Conservation (phyloP, 2,888 invertebrate species). For the Drosophila longiperda region DNA sequence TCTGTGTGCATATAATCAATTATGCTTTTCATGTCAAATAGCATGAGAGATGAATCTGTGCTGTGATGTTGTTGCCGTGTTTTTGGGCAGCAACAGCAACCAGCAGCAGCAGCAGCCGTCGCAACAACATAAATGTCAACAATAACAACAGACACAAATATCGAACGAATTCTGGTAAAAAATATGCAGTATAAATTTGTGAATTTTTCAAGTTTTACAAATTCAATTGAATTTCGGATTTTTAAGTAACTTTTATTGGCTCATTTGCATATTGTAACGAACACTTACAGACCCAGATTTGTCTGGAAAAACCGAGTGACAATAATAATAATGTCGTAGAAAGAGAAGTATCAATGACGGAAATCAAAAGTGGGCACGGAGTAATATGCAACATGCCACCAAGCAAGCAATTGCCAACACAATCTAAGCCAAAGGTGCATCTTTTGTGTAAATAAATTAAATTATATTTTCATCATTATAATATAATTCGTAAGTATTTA, state of each 20-base stretch:
- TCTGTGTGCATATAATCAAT: conserved; percentile 64
- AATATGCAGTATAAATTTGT: conserved; percentile 9
- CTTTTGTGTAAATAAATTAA: background rate
- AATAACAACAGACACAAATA: conserved; percentile 21
- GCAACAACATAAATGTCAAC: conserved; percentile 47
- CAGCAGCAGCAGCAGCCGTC: conserved; percentile 27
- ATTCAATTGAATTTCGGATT: conserved; percentile 51
- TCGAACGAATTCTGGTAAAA: conserved; percentile 3
- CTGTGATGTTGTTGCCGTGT: conserved; percentile 32
- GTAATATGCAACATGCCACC: no score
- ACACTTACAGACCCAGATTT: no score
- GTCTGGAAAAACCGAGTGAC: no score
- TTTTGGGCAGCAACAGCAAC: background rate
- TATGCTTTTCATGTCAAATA: conserved; percentile 73
- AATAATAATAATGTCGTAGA: no score
- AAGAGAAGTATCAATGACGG: no score
- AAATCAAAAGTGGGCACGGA: no score
- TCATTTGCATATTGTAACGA: background rate
- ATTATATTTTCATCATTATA: background rate
- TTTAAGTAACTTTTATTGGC: conserved; percentile 39
- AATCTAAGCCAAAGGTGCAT: background rate
- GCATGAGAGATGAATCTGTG: conserved; percentile 44
- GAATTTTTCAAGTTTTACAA: background rate
- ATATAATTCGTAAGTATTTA: background rate
- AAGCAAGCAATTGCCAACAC: no score